Base-by-base conservation (phyloP, 2,797 vertebrate genomes). In the Geotrypetes seraphini region DNA sequence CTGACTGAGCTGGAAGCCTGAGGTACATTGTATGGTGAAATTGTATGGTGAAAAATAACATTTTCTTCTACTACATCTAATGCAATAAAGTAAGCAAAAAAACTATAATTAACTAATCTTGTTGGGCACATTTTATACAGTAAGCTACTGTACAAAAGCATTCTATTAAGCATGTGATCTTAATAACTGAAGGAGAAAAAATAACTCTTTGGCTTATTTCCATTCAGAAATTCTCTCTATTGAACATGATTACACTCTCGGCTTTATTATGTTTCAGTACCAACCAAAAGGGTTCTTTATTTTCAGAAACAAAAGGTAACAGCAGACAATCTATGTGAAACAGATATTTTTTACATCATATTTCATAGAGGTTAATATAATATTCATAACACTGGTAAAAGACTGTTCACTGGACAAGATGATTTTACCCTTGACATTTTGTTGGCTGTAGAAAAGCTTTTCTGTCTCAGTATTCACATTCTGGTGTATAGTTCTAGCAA, bases 401-500 rank as follows among this genome's bases (percentile, higher is more conserved):
- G 52, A 50, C 51, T 42, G 28, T 47, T 74, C 72, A 54, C 66
- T 71, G 59, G 53, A 66, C 42, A 64, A 69, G 73, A 68, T 56
- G 57, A 59, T 72, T 75, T 69, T 74, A 55, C 52, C 62, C 65
- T 58, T 77, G 71, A 59, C 71, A 78, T 81, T 83, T 68, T n/a
- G 57, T 50, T 57, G 59, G 61, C 63, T 69, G 47, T 53, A 78
- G 69, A 83, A 71, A 65, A 66, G 54, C 61, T 73, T 73, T 74
- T 78, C 69, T 78, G 75, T 68, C 69, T 70, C 57, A 57, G 73
- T 73, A 50, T 68, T 77, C 73, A 79, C 78, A 69, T 69, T 74
- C 70, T 69, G 69, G 79, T 75, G 81, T 76, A 67, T 73, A 71
- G 79, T 81, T 77, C 76, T 53, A 60, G 68, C 50, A 71, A 69